Conservation (phyloP, 2,797 vertebrate species). For the Microhierax caerulescens region DNA sequence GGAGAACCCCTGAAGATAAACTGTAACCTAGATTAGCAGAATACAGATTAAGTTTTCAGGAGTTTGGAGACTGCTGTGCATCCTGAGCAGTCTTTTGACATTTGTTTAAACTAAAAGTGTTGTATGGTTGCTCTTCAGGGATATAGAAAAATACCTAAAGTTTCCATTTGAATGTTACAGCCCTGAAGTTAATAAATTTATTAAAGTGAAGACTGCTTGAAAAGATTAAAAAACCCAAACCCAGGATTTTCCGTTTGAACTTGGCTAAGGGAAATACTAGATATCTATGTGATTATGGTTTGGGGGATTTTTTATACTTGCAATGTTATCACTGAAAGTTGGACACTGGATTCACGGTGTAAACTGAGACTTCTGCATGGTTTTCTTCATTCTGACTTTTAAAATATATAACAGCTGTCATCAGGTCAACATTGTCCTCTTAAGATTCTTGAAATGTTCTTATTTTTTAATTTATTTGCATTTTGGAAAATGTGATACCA, state of each 20-base stretch:
- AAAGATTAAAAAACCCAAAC: background rate
- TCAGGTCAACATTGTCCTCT: background rate
- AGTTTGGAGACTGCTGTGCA: background rate
- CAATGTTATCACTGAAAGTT: background rate
- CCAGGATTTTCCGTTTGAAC: background rate
- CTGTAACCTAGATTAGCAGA: conserved; percentile 67
- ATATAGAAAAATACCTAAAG: background rate
- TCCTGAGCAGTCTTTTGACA: background rate
- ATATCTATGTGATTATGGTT: background rate
- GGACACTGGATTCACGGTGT: background rate
- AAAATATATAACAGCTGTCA: background rate
- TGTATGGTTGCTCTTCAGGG: background rate
- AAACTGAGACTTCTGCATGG: background rate
- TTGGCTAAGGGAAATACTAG: background rate
- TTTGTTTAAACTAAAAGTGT: background rate
- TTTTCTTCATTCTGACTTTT: background rate
- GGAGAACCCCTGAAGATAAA: conserved; percentile 66
- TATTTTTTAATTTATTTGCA: background rate
- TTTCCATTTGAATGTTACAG: background rate
- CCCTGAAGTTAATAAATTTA: background rate
- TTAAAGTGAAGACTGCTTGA: background rate
- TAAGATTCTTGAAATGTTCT: background rate
- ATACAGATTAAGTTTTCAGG: conserved; percentile 53
- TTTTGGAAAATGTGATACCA: background rate
- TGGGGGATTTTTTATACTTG: background rate